phyloP scores from a whole-genome alignment of 30 jellyfish, hydroid and myxozoan genomes.

The Cassiopea xamachana region DNA sequence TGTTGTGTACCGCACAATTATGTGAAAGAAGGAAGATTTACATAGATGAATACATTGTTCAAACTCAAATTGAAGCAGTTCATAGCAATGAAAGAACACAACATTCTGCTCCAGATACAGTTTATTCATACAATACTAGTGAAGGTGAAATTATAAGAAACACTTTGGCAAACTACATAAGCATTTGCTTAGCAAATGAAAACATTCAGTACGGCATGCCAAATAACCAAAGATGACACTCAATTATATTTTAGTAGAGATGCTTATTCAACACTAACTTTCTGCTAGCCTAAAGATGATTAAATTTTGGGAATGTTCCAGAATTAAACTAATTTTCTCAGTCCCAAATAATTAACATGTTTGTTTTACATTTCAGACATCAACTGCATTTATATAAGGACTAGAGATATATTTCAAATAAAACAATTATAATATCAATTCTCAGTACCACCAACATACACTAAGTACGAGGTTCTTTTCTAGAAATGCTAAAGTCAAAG shows the following conservation, averaged over 20 bases:
- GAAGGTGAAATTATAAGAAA: conserved; percentile 38
- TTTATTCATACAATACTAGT: conserved; percentile 37
- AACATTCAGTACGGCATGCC: not conserved
- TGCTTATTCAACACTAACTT: too few species aligned
- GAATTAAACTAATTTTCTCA: not conserved
- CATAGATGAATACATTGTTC: conserved; percentile 48
- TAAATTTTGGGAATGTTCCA: too few species aligned
- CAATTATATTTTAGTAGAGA: not conserved
- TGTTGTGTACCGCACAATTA: conserved; percentile 77
- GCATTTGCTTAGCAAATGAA: not conserved
- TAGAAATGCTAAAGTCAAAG: not conserved
- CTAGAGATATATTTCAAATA: not conserved
- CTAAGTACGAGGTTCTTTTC: not conserved
- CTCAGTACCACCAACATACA: not conserved
- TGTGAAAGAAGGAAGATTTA: conserved; percentile 50
- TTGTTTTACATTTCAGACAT: too few species aligned
- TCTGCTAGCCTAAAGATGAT: not conserved
- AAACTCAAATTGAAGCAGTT: conserved; percentile 9
- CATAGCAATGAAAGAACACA: not conserved
- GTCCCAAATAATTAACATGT: not conserved
- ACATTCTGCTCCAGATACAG: conserved; percentile 31
- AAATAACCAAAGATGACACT: not conserved
- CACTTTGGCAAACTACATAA: not conserved
- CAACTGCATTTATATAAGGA: not conserved
- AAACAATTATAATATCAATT: not conserved